phyloP scores from a whole-genome alignment of 2,888 invertebrate species.

The Acanthoscelides obtectus region DNA sequence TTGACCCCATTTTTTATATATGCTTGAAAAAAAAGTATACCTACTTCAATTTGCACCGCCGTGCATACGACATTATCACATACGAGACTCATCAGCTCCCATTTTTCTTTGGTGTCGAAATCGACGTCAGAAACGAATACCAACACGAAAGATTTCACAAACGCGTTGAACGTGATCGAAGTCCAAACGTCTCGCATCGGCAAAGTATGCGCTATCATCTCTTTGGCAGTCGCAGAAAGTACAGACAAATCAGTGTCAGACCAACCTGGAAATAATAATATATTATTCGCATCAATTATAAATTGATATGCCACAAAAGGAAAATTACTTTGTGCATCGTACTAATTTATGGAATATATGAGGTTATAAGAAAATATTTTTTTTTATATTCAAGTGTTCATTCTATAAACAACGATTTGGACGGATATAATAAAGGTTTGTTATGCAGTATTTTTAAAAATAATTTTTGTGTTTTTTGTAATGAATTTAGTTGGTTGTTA shows the following conservation, averaged over 20 bases:
- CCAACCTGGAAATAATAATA: constrained; percentile 3
- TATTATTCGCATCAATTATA: too few species aligned
- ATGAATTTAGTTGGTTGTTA: too few species aligned
- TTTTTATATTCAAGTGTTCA: too few species aligned
- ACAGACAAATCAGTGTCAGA: constrained; percentile 15
- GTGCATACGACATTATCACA: constrained; percentile 43
- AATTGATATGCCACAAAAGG: too few species aligned
- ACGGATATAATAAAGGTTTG: too few species aligned
- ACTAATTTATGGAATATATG: too few species aligned
- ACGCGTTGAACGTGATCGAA: constrained; percentile 38
- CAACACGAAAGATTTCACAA: constrained; percentile 48
- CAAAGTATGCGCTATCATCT: constrained; percentile 28
- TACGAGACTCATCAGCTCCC: constrained; percentile 49
- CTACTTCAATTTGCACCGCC: constrained; percentile 38
- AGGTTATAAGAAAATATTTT: too few species aligned
- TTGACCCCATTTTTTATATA: too few species aligned
- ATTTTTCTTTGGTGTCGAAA: constrained; percentile 44
- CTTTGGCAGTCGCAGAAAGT: constrained; percentile 14
- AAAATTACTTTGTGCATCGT: too few species aligned
- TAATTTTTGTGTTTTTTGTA: too few species aligned
- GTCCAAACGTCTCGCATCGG: constrained; percentile 25
- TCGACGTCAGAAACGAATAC: constrained; percentile 49
- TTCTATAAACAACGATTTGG: too few species aligned
- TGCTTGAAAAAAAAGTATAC: constrained; percentile 1
- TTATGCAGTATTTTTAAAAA: too few species aligned